A percentile compares a stretch with the other conserved stretches of the same genome.
Conservation (phyloP, 2,797 vertebrate genomes). For the Enteromius paludinosus region DNA sequence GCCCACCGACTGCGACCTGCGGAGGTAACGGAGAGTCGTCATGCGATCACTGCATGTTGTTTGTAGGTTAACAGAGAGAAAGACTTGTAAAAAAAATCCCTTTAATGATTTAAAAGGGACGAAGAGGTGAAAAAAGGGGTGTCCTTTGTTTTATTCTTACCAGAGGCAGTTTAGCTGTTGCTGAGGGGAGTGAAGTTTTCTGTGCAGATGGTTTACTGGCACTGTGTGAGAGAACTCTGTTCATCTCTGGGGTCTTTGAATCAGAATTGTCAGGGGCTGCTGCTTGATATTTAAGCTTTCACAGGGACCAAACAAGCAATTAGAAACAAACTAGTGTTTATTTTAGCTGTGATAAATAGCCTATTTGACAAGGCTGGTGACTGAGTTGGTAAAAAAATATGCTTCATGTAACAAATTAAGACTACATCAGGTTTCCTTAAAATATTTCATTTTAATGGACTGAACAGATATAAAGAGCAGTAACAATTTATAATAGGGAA, state of each 20-base stretch:
- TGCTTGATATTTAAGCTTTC: background rate
- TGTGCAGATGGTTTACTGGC: background rate
- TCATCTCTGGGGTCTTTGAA: constrained; percentile 5
- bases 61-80: background rate
- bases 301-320: background rate
- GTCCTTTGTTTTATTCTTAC: background rate
- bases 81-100: background rate
- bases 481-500: too few species aligned
- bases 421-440: background rate
- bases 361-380: background rate
- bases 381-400: background rate
- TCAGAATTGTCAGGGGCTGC: background rate
- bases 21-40: constrained; percentile 52
- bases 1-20: constrained; percentile 50
- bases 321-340: background rate
- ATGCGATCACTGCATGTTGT: background rate
- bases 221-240: background rate
- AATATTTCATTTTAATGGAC: background rate
- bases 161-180: background rate
- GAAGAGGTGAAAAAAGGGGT: too few species aligned
- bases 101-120: background rate
- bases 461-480: background rate
- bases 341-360: background rate
- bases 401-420: too few species aligned
- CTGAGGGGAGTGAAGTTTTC: constrained; percentile 13